Evolutionary conservation across 2,113 vertebrate genomes (phyloP).

Genomic region (Regulus satrapa): DNA sequence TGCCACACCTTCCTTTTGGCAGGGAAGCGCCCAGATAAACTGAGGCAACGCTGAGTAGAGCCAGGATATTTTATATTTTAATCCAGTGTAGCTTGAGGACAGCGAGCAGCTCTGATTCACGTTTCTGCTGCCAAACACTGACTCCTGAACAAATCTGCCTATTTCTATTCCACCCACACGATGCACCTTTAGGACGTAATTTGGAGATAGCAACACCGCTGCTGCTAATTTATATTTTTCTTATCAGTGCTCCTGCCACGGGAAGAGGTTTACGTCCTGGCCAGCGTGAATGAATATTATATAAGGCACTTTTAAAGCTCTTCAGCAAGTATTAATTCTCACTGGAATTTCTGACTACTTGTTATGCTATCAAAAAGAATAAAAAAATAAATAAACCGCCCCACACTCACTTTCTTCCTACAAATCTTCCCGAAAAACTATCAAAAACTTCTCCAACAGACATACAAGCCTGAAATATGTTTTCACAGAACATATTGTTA

Average conservation of each 20-base stretch:
- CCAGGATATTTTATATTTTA: not conserved
- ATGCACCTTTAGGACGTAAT: slow-evolving; percentile 36
- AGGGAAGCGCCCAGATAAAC: not conserved
- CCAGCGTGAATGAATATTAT: not conserved
- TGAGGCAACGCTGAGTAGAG: not conserved
- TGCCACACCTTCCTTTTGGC: not conserved
- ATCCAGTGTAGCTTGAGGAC: not conserved
- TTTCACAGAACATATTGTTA: not conserved
- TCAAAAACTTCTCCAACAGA: not conserved
- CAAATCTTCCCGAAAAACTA: not conserved
- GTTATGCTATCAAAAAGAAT: not conserved
- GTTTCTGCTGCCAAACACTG: not conserved
- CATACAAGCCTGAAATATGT: not conserved
- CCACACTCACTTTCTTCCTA: not conserved
- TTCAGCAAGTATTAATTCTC: not conserved
- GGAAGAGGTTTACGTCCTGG: not conserved
- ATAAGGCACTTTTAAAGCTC: not conserved
- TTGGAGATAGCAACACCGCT: not conserved
- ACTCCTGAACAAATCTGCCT: slow-evolving; percentile 11
- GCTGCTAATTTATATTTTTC: slow-evolving; percentile 22
- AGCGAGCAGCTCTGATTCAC: not conserved
- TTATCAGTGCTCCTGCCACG: not conserved
- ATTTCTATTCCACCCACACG: not conserved
- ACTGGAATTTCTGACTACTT: not conserved
- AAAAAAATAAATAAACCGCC: not conserved